Percentiles rank a stretch among this genome's conserved stretches.
phyloP scores from a whole-genome alignment of 2,888 invertebrate species.

The Lobophora halterata region DNA sequence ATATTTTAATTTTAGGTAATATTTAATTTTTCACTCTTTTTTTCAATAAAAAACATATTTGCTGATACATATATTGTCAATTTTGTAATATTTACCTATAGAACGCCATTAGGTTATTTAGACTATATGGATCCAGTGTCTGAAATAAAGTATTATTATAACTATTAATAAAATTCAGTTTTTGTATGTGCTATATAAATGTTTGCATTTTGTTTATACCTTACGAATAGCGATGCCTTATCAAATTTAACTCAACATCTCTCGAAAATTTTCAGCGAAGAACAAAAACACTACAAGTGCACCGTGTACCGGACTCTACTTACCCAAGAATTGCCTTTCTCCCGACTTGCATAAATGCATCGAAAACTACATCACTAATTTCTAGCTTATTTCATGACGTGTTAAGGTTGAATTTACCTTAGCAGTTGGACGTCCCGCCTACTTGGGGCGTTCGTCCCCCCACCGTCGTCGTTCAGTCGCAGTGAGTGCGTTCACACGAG shows the following conservation, averaged over 20 bases:
- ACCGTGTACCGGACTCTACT: conserved; percentile 65
- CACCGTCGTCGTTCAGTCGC: conserved; percentile 59
- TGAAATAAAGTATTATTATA: too few relatives aligned
- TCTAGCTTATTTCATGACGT: conserved; percentile 7
- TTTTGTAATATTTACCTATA: too few relatives aligned
- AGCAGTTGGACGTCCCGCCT: conserved; percentile 60
- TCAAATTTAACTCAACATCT: conserved; percentile 20
- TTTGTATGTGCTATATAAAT: too few relatives aligned
- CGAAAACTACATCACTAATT: conserved; percentile 17
- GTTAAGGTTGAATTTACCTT: conserved; percentile 42
- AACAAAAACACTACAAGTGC: conserved; percentile 47
- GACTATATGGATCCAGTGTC: too few relatives aligned
- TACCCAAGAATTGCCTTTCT: conserved; percentile 65
- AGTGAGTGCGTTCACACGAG: conserved; percentile 68
- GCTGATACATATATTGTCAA: too few relatives aligned
- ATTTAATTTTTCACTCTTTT: too few relatives aligned
- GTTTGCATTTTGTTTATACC: too few relatives aligned
- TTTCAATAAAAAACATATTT: too few relatives aligned
- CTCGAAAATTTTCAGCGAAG: conserved; percentile 45
- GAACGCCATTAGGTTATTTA: too few relatives aligned
- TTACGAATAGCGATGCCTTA: too few relatives aligned
- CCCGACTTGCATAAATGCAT: conserved; percentile 70
- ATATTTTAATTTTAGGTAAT: too few relatives aligned
- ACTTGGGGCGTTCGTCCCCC: conserved; percentile 74
- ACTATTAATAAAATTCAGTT: too few relatives aligned